A percentile compares a stretch with the other conserved stretches of the same genome.
Evolutionary conservation across 2,797 vertebrate species (phyloP).

Genomic region (Amblyopsis hoosieri): DNA sequence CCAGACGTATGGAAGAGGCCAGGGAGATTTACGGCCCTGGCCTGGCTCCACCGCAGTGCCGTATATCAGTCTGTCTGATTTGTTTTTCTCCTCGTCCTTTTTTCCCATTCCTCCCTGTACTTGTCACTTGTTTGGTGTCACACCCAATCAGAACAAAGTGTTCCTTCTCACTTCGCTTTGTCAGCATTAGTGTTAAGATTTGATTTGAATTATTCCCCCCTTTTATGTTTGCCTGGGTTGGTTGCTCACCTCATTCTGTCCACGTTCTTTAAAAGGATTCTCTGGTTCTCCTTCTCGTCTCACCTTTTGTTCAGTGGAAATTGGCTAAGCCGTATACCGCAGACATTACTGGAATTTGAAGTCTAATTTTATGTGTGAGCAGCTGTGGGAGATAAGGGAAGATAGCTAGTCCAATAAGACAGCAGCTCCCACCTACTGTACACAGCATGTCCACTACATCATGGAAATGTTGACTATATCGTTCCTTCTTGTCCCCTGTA

Average conservation of each 20-base stretch:
- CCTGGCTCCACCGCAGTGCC: constrained; percentile 44
- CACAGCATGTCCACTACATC: constrained; percentile 17
- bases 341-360: constrained; percentile 47
- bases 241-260: constrained; percentile 34
- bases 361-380: constrained; percentile 44
- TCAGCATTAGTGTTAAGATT: constrained; percentile 7
- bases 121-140: constrained; percentile 20
- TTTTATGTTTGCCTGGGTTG: constrained; percentile 38
- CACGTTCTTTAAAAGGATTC: constrained; percentile 25
- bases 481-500: neutral
- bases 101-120: constrained; percentile 30
- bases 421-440: neutral
- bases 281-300: constrained; percentile 15
- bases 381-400: constrained; percentile 1
- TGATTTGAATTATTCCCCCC: constrained; percentile 26
- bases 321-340: constrained; percentile 16
- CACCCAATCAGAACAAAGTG: neutral
- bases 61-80: constrained; percentile 63
- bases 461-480: neutral
- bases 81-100: constrained; percentile 52
- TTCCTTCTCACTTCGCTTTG: too few relatives aligned
- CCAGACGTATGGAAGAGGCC: constrained; percentile 55
- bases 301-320: constrained; percentile 7
- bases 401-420: neutral
- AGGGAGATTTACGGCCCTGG: constrained; percentile 64